Evolutionary conservation across 2,797 vertebrate genomes (phyloP).

Genomic region (Tokudaia muenninki): DNA sequence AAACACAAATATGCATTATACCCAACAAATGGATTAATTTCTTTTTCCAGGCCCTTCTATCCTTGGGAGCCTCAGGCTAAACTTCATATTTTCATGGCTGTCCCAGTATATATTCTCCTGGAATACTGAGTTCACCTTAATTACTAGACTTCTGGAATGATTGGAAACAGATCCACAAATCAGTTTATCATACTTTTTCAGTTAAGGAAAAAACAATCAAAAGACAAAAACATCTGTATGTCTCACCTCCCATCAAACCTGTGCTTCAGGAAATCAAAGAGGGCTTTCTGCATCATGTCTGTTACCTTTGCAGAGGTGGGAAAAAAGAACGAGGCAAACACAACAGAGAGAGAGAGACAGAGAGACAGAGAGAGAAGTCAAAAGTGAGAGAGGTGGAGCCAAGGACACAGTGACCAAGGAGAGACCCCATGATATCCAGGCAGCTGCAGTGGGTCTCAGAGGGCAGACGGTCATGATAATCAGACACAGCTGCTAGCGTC

Average conservation of each 20-base stretch:
- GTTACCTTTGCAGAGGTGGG: constrained; percentile 93
- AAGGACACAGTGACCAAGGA: constrained; percentile 56
- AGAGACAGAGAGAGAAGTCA: constrained; percentile 83
- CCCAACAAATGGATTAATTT: constrained; percentile 52
- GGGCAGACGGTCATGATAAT: background rate
- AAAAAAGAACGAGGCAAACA: constrained; percentile 82
- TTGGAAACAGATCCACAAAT: constrained; percentile 65
- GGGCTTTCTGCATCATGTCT: constrained; percentile 99
- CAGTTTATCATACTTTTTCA: constrained; percentile 49
- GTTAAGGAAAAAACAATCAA: constrained; percentile 64
- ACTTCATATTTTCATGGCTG: constrained; percentile 27
- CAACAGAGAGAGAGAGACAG: constrained; percentile 68
- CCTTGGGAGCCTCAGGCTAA: constrained; percentile 14
- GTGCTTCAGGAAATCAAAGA: constrained; percentile 99
- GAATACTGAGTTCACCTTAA: constrained; percentile 45
- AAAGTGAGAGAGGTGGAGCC: constrained; percentile 83
- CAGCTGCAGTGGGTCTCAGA: background rate
- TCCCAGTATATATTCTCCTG: constrained; percentile 32
- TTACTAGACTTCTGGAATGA: constrained; percentile 22
- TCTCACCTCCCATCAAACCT: constrained; percentile 99
- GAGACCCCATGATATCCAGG: constrained; percentile 31
- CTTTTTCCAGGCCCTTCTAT: constrained; percentile 40
- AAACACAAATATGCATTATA: constrained; percentile 56
- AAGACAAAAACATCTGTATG: constrained; percentile 83
- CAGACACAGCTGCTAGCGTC: background rate